A percentile compares a stretch with the other conserved stretches of the same genome.
Conservation (phyloP, 2,888 invertebrate species). For the Dasysyrphus albostriatus region DNA sequence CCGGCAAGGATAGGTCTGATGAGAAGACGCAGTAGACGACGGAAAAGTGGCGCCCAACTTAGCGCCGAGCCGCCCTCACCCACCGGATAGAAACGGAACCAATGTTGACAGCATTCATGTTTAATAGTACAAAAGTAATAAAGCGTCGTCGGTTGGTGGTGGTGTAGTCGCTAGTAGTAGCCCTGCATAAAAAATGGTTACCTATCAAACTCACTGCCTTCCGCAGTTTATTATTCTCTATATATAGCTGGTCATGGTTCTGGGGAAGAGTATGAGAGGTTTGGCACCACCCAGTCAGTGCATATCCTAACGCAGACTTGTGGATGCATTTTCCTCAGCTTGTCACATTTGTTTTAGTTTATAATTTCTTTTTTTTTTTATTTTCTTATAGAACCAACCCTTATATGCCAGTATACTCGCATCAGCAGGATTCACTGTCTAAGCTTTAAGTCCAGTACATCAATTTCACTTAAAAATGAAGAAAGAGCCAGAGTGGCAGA, state of each 20-base stretch:
- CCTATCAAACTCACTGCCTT: slow-evolving; percentile 74
- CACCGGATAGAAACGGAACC: slow-evolving; percentile 70
- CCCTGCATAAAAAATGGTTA: slow-evolving; percentile 73
- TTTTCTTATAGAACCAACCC: slow-evolving; percentile 28
- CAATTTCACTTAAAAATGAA: slow-evolving; percentile 62
- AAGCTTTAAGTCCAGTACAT: slow-evolving; percentile 55
- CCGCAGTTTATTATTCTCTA: slow-evolving; percentile 69
- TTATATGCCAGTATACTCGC: slow-evolving; percentile 2
- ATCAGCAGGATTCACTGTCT: slow-evolving; percentile 26
- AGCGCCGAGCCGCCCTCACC: neutral
- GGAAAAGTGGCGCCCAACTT: slow-evolving; percentile 24
- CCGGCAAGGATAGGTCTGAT: slow-evolving; percentile 1
- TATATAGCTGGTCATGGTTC: slow-evolving; percentile 9
- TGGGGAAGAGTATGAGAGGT: neutral
- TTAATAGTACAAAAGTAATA: slow-evolving; percentile 76
- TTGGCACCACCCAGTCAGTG: slow-evolving; percentile 3
- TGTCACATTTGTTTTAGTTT: slow-evolving; percentile 75
- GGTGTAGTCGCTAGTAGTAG: slow-evolving; percentile 49
- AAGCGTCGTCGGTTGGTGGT: slow-evolving; percentile 58
- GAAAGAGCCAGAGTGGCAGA: neutral
- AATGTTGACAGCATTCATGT: slow-evolving; percentile 76
- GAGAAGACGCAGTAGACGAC: slow-evolving; percentile 5
- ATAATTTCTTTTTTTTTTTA: slow-evolving; percentile 54
- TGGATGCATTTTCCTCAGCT: slow-evolving; percentile 64
- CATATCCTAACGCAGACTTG: slow-evolving; percentile 28